Evolutionary conservation across 2,797 vertebrate species (phyloP).

Genomic region (Epinephelus malabaricus): DNA sequence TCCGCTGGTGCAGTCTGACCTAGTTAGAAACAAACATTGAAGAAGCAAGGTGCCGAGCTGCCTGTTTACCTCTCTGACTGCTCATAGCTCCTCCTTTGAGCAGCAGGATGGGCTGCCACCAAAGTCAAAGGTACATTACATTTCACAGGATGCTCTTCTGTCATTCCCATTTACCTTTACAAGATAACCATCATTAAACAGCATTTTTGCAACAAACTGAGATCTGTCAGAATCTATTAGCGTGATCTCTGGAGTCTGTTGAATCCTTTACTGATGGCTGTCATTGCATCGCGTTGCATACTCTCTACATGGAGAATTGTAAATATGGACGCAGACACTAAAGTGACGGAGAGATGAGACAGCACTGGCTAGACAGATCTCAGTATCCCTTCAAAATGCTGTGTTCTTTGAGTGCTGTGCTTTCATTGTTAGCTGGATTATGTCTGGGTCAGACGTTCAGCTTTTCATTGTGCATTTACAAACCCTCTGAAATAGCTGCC

Average conservation of each 20-base stretch:
- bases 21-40: conserved; percentile 72
- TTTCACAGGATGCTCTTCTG: neutral
- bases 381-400: conserved; percentile 10
- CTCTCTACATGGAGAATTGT: neutral
- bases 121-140: conserved; percentile 13
- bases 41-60: conserved; percentile 45
- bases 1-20: conserved; percentile 65
- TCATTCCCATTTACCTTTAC: neutral
- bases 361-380: conserved; percentile 14
- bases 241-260: neutral
- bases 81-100: conserved; percentile 20
- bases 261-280: conserved; percentile 6
- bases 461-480: conserved; percentile 48
- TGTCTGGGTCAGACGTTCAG: conserved; percentile 52
- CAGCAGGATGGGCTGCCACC: neutral
- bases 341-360: conserved; percentile 25
- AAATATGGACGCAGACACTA: conserved; percentile 1
- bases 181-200: conserved; percentile 2
- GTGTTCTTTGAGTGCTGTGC: conserved; percentile 45
- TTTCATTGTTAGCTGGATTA: conserved; percentile 53
- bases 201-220: neutral
- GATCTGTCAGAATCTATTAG: conserved; percentile 8
- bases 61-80: conserved; percentile 45
- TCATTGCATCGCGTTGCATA: conserved; percentile 15
- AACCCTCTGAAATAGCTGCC: conserved; percentile 35